Conservation (phyloP, 92 coral and sea anemone species). For the Zoanthus gigantus region DNA sequence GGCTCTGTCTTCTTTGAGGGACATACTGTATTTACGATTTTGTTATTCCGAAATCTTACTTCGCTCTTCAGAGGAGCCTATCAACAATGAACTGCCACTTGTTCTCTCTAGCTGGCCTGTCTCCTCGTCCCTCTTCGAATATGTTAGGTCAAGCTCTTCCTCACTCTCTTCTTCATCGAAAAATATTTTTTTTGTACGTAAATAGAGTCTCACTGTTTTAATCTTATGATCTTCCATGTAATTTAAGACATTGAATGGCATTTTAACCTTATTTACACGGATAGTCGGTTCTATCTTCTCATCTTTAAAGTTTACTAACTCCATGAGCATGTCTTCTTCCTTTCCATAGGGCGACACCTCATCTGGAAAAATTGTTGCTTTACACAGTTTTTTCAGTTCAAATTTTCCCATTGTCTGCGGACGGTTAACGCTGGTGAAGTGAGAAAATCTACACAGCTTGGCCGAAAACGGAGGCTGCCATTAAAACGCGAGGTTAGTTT, state of each 20-base stretch:
- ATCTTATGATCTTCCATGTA: slow-evolving; percentile 52
- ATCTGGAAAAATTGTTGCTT: slow-evolving; percentile 62
- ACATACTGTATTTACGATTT: neutral
- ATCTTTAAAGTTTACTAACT: slow-evolving; percentile 39
- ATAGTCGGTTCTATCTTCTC: slow-evolving; percentile 37
- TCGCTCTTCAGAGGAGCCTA: neutral
- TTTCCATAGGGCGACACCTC: slow-evolving; percentile 61
- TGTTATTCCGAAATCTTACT: neutral
- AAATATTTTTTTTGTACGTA: slow-evolving; percentile 30
- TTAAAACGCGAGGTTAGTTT: neutral
- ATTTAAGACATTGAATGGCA: slow-evolving; percentile 29
- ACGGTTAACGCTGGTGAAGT: neutral
- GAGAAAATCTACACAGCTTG: slow-evolving; percentile 4
- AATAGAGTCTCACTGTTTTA: slow-evolving; percentile 40
- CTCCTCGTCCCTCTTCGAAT: slow-evolving; percentile 3
- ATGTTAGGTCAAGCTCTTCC: slow-evolving; percentile 21
- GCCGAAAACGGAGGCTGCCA: slow-evolving; percentile 8
- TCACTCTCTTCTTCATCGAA: slow-evolving; percentile 21
- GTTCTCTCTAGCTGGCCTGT: neutral
- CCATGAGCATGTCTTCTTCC: slow-evolving; percentile 53
- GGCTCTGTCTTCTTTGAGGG: slow-evolving; percentile 31
- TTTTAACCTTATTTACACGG: neutral
- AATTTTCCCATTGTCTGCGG: slow-evolving; percentile 41
- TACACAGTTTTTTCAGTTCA: slow-evolving; percentile 58
- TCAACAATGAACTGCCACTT: slow-evolving; percentile 16